These are phyloP conservation scores for Melanargia galathea DNA, from an alignment of 2,888 invertebrate genomes.

Conservation along the genomic window DNA sequence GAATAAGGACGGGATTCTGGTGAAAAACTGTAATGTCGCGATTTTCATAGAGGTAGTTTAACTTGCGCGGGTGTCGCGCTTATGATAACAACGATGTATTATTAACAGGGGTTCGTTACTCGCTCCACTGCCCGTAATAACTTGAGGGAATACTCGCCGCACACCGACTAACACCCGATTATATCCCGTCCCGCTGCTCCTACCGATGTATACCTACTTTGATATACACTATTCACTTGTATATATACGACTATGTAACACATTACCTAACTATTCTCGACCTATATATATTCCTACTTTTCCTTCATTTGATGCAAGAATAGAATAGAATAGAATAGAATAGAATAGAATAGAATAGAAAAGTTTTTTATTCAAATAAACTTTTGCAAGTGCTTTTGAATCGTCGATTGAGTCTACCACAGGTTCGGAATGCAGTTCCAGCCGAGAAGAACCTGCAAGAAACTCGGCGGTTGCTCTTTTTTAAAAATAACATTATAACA, in stretches of 20 bases:
- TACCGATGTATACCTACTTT: conserved; percentile 1
- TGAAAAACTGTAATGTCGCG: not conserved
- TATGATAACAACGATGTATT: conserved; percentile 61
- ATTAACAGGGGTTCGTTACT: conserved; percentile 77
- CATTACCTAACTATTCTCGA: too few species aligned
- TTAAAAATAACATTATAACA: too few species aligned
- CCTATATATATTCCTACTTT: too few species aligned
- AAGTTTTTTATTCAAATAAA: too few species aligned
- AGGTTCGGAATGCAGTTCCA: too few species aligned
- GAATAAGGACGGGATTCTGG: not conserved
- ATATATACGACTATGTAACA: not conserved
- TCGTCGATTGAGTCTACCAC: too few species aligned
- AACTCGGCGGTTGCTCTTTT: too few species aligned
- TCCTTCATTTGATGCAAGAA: too few species aligned
- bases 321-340: too few species aligned
- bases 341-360: too few species aligned
- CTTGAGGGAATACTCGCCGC: conserved; percentile 76
- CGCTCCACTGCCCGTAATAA: conserved; percentile 80
- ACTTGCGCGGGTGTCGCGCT: conserved; percentile 40
- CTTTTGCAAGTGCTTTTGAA: too few species aligned
- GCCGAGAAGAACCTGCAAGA: too few species aligned
- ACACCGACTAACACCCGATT: conserved; percentile 65
- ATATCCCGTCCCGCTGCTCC: conserved; percentile 48
- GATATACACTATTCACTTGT: not conserved
- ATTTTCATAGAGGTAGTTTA: conserved; percentile 31